Conservation (phyloP, 2,888 invertebrate species). For the Anthrax anthrax region DNA sequence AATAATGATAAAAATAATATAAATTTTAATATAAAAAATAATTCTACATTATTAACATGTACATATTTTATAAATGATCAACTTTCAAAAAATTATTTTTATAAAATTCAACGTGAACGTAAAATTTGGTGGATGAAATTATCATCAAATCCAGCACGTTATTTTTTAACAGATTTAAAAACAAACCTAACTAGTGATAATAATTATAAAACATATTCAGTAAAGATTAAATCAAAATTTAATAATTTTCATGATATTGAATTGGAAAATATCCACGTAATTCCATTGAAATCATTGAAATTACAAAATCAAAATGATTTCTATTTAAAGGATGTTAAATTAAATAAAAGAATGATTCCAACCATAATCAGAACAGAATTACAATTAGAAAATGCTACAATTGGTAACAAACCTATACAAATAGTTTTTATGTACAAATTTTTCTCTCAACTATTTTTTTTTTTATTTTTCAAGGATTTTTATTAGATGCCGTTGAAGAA, state of each 20-base stretch:
- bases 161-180: conserved; percentile 45
- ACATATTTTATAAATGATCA: conserved; percentile 22
- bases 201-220: conserved; percentile 33
- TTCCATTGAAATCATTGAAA: conserved; percentile 18
- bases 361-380: conserved; percentile 25
- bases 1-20: neutral
- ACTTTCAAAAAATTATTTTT: conserved; percentile 46
- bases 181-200: conserved; percentile 17
- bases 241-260: conserved; percentile 37
- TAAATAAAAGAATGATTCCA: conserved; percentile 15
- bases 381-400: conserved; percentile 21
- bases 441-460: conserved; percentile 1
- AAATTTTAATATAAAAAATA: neutral
- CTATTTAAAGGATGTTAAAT: conserved; percentile 15
- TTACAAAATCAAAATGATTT: conserved; percentile 14
- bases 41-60: conserved; percentile 15
- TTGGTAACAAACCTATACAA: conserved; percentile 22
- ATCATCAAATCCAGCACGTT: conserved; percentile 57
- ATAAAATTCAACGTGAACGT: conserved; percentile 60
- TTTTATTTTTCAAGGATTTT: conserved; percentile 18
- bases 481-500: conserved; percentile 38
- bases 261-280: conserved; percentile 46
- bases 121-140: conserved; percentile 79
- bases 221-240: conserved; percentile 51
- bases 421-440: neutral